phyloP scores from a whole-genome alignment of 2,888 invertebrate genomes.

The Noctua janthina region DNA sequence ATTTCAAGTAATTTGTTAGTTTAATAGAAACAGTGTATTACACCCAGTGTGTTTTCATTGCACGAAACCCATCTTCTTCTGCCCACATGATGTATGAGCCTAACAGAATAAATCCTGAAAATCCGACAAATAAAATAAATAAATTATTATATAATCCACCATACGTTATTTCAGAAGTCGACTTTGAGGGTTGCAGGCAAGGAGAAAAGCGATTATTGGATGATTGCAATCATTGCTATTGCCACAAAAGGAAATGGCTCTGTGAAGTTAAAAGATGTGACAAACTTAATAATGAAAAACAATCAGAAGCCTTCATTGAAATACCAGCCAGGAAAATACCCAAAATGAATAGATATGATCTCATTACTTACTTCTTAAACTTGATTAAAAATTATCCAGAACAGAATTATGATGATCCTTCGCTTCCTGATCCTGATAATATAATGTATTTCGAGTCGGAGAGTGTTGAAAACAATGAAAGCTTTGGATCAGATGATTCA shows the following conservation, averaged over 20 bases:
- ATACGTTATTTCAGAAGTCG: constrained; percentile 9
- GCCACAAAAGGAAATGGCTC: constrained; percentile 2
- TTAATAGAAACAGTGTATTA: no score
- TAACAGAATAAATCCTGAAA: no score
- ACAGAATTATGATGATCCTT: background rate
- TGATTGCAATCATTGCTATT: constrained; percentile 16
- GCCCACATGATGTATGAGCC: no score
- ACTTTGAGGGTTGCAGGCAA: background rate
- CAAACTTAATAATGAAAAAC: no score
- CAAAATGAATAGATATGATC: background rate
- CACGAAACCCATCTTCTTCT: no score
- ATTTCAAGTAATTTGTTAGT: no score
- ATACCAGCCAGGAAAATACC: background rate
- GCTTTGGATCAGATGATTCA: background rate
- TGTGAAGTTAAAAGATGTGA: background rate
- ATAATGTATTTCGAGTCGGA: no score
- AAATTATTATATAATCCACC: background rate
- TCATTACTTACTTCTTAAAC: background rate
- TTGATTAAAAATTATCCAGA: background rate
- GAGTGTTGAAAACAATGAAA: background rate
- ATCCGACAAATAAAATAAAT: background rate
- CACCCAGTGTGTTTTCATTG: no score
- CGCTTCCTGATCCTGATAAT: background rate
- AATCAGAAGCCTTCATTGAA: no score
- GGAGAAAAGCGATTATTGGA: background rate